Percentiles rank a stretch among this genome's conserved stretches.
Conservation (phyloP, 2,888 invertebrate genomes). For the Hymenopus coronatus region DNA sequence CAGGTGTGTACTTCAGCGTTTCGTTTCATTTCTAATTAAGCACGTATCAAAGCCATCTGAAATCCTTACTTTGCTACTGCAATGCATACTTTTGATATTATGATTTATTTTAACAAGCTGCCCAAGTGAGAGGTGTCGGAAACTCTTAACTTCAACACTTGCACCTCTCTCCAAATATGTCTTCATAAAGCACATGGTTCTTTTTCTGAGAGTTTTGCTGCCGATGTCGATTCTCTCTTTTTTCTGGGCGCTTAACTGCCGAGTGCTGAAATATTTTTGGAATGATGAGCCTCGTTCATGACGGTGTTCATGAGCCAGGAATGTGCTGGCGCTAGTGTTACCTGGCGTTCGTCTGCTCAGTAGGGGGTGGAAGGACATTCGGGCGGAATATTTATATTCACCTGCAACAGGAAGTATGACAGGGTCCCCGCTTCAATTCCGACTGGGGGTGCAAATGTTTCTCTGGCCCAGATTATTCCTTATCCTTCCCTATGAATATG, state of each 20-base stretch:
- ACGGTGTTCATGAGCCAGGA: background rate
- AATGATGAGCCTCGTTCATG: background rate
- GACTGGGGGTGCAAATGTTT: too few species aligned
- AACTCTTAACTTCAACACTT: background rate
- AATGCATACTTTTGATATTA: background rate
- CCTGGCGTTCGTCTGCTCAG: background rate
- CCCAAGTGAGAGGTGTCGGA: background rate
- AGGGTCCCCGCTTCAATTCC: too few species aligned
- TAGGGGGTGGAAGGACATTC: background rate
- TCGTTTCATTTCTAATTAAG: background rate
- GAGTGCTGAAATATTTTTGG: background rate
- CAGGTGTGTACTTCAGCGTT: background rate
- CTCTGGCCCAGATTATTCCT: too few species aligned
- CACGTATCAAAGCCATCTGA: background rate
- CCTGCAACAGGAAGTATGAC: too few species aligned
- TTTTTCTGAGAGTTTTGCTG: background rate
- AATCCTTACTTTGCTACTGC: background rate
- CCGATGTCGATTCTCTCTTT: background rate
- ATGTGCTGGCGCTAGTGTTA: background rate
- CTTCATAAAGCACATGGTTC: background rate
- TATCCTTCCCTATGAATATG: too few species aligned
- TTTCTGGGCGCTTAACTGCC: background rate
- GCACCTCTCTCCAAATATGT: background rate
- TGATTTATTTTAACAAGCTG: background rate
- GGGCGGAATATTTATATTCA: too few species aligned